These are phyloP conservation scores for Streblospio benedicti DNA, from an alignment of 1,140 invertebrate species.

Conservation along the genomic window DNA sequence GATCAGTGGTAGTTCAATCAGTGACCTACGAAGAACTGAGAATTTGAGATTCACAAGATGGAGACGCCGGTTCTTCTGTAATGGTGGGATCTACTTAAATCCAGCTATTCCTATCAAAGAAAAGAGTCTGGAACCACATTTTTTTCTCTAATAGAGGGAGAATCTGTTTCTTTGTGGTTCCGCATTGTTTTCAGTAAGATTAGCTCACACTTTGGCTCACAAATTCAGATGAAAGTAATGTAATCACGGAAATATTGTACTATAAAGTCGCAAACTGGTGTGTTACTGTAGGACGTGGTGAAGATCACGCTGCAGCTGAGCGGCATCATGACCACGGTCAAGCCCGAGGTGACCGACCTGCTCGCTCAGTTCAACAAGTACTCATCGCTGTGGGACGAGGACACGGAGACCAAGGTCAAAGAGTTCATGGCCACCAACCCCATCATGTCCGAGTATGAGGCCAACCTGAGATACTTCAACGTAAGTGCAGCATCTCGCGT, in stretches of 20 bases:
- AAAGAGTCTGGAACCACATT: no score
- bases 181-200: no score
- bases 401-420: conserved; percentile 59
- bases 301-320: conserved; percentile 47
- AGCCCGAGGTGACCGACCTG: conserved; percentile 38
- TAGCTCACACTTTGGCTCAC: no score
- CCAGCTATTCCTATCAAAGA: no score
- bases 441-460: conserved; percentile 71
- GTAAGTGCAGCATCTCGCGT: conserved; percentile 29
- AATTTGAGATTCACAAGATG: no score
- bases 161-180: no score
- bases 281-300: conserved; percentile 46
- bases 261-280: neutral
- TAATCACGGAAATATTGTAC: neutral
- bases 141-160: no score
- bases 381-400: conserved; percentile 43
- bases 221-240: neutral
- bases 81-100: no score
- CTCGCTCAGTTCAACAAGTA: conserved; percentile 40
- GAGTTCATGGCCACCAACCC: conserved; percentile 68
- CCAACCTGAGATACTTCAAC: conserved; percentile 54
- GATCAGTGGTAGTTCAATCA: no score
- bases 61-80: no score
- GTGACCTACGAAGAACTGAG: no score
- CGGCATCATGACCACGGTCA: conserved; percentile 44